Percentiles rank a stretch among this genome's conserved stretches.
Conservation (phyloP, 2,888 invertebrate species). For the Thymelicus acteon region DNA sequence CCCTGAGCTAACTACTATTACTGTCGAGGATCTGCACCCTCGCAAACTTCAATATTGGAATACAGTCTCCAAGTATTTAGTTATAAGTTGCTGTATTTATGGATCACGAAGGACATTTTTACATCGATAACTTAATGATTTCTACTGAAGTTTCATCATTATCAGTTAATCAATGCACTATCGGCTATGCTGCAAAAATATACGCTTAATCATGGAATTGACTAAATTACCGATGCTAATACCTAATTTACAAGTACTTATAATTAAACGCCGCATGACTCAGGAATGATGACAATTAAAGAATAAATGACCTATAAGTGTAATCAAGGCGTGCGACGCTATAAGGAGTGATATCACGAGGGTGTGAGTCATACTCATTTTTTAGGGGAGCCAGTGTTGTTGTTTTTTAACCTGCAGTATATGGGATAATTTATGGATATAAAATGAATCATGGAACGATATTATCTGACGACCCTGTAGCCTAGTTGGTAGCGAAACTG, state of each 20-base stretch:
- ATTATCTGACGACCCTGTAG: no score
- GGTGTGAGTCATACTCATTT: slow-evolving; percentile 38
- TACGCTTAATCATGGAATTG: background rate
- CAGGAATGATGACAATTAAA: slow-evolving; percentile 33
- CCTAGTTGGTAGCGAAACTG: no score
- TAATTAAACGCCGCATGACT: slow-evolving; percentile 11
- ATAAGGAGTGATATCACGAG: slow-evolving; percentile 38
- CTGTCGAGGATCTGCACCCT: no score
- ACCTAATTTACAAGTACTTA: background rate
- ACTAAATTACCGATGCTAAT: background rate
- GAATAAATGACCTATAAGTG: slow-evolving; percentile 26
- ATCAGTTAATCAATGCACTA: background rate
- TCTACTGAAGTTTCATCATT: background rate
- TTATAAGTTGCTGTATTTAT: background rate
- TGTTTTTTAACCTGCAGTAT: background rate
- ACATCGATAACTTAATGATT: background rate
- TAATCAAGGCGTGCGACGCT: slow-evolving; percentile 30
- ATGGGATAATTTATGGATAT: background rate
- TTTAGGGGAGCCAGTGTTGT: slow-evolving; percentile 9
- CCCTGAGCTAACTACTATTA: no score
- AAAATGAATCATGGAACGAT: no score
- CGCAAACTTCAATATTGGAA: no score
- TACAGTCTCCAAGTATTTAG: no score
- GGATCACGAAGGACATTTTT: background rate
- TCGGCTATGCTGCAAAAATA: background rate